These are phyloP conservation scores for Melanocharis versteri DNA, from an alignment of 2,113 vertebrate genomes.

Conservation along the genomic window DNA sequence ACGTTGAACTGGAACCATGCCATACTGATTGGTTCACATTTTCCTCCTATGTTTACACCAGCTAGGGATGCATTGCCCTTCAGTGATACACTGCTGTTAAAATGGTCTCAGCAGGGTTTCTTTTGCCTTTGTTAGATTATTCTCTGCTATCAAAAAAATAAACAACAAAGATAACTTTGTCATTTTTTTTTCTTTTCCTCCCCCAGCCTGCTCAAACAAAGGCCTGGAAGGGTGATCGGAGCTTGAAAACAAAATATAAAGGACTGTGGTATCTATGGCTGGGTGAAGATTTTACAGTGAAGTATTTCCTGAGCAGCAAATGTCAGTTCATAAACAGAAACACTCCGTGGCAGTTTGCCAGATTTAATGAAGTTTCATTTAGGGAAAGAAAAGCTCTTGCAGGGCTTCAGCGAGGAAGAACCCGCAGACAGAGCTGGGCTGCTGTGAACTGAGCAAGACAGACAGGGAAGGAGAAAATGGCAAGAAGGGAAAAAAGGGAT, in stretches of 20 bases:
- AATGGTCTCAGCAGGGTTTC: background rate
- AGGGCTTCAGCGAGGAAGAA: background rate
- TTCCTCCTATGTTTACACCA: background rate
- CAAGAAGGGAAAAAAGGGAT: background rate
- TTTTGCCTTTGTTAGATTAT: background rate
- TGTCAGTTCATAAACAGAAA: background rate
- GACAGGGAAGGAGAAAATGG: background rate
- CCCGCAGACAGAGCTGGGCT: background rate
- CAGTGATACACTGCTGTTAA: background rate
- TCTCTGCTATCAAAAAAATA: background rate
- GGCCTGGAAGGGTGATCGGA: background rate
- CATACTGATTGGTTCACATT: background rate
- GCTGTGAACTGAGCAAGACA: background rate
- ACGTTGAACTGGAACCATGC: background rate
- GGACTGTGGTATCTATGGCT: background rate
- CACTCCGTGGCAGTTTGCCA: background rate
- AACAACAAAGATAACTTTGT: background rate
- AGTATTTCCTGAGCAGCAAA: background rate
- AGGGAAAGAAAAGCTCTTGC: background rate
- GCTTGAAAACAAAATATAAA: background rate
- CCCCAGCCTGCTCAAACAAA: background rate
- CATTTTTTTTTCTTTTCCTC: background rate
- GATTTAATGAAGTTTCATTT: background rate
- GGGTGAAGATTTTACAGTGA: background rate
- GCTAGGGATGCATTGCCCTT: background rate